Percentiles rank a stretch among this genome's conserved stretches.
Evolutionary conservation across 2,888 invertebrate genomes (phyloP).

Genomic region (Busseola fusca): DNA sequence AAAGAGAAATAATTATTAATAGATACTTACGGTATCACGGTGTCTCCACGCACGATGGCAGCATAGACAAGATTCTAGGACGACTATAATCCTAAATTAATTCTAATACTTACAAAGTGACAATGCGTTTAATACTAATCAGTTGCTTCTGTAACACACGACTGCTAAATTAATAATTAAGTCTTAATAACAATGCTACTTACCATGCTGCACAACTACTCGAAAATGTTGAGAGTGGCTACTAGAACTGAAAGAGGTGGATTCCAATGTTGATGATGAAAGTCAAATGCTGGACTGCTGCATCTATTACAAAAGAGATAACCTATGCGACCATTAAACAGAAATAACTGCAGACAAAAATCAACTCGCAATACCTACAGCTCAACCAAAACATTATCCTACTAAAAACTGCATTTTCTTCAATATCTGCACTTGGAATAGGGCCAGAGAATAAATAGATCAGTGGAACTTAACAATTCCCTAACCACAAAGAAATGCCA

Average conservation of each 20-base stretch:
- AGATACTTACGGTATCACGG: conserved; percentile 46
- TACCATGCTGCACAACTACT: conserved; percentile 48
- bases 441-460: conserved; percentile 1
- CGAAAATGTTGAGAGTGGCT: conserved; percentile 14
- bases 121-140: conserved; percentile 33
- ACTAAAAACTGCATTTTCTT: conserved; percentile 23
- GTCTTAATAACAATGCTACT: conserved; percentile 42
- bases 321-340: conserved; percentile 17
- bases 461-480: conserved; percentile 14
- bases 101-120: conserved; percentile 55
- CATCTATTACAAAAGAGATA: conserved; percentile 25
- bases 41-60: conserved; percentile 11
- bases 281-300: conserved; percentile 15
- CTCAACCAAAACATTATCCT: conserved; percentile 18
- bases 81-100: conserved; percentile 33
- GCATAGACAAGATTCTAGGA: conserved; percentile 12
- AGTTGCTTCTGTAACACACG: conserved; percentile 31
- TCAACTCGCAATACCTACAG: conserved; percentile 10
- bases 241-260: conserved; percentile 22
- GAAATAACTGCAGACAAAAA: conserved; percentile 2
- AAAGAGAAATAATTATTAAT: conserved; percentile 17
- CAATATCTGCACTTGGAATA: conserved; percentile 21
- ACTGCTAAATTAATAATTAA: conserved; percentile 44
- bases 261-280: conserved; percentile 5
- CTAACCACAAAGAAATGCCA: conserved; percentile 29